A percentile compares a stretch with the other conserved stretches of the same genome.
Evolutionary conservation across 2,113 vertebrate genomes (phyloP).

Genomic region (Emydocephalus ijimae): DNA sequence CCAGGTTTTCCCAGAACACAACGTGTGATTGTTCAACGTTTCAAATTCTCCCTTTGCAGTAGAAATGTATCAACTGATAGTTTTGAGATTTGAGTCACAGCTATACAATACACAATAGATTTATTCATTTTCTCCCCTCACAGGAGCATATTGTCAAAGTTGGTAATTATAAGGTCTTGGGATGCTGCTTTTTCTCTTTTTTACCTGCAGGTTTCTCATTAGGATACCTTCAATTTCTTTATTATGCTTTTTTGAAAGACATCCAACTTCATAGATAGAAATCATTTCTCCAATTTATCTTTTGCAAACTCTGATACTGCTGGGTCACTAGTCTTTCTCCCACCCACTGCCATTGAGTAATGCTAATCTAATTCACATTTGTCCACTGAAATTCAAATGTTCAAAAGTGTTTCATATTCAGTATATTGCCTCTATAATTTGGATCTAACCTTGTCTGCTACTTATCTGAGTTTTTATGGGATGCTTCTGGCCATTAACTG

Average conservation of each 20-base stretch:
- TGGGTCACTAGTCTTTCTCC: conserved; percentile 2
- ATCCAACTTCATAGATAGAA: not conserved
- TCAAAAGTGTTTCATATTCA: not conserved
- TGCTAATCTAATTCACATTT: not conserved
- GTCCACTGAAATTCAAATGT: not conserved
- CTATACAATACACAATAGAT: too few relatives aligned
- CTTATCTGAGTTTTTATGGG: not conserved
- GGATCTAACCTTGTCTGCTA: not conserved
- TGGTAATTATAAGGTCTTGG: conserved; percentile 5
- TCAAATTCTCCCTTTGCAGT: too few relatives aligned
- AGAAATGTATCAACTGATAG: too few relatives aligned
- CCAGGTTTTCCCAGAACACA: too few relatives aligned
- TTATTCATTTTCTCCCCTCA: too few relatives aligned
- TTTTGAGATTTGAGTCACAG: too few relatives aligned
- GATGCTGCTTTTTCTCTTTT: conserved; percentile 18
- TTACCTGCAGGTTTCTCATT: conserved; percentile 17
- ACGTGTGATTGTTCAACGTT: too few relatives aligned
- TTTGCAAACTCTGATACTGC: not conserved
- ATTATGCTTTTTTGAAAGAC: conserved; percentile 25
- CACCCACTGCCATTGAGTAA: conserved; percentile 9
- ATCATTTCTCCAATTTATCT: not conserved
- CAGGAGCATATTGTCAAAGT: conserved; percentile 18
- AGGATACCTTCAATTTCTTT: not conserved
- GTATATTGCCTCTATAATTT: not conserved
- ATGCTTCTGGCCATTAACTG: not conserved